Conservation (phyloP, 2,888 invertebrate species). For the Malthinus seriepunctatus region DNA sequence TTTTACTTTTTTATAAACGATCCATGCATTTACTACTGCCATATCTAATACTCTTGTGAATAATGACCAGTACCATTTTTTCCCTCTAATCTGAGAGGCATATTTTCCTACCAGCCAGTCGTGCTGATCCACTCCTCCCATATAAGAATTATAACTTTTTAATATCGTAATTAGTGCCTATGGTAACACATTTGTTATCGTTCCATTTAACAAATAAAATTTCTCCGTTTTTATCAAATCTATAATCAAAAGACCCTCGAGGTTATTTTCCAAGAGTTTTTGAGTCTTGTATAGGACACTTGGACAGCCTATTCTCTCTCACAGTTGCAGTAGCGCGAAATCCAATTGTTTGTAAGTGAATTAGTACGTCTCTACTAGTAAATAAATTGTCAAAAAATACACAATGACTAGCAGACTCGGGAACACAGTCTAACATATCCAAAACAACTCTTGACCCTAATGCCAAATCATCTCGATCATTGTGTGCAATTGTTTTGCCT, state of each 20-base stretch:
- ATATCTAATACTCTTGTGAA: not conserved
- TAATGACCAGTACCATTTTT: slow-evolving; percentile 7
- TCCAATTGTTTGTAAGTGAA: not conserved
- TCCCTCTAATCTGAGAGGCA: not conserved
- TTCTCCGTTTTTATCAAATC: slow-evolving; percentile 3
- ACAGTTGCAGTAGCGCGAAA: too few species aligned
- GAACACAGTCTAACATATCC: not conserved
- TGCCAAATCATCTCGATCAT: too few species aligned
- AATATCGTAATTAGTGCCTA: slow-evolving; percentile 3
- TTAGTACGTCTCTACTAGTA: not conserved
- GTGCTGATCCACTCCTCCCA: slow-evolving; percentile 1
- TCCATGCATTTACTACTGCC: not conserved
- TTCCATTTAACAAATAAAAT: not conserved
- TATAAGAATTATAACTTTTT: not conserved
- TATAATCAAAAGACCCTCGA: slow-evolving; percentile 6
- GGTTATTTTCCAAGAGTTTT: not conserved
- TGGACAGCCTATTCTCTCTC: too few species aligned
- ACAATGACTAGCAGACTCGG: too few species aligned
- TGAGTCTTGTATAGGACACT: not conserved
- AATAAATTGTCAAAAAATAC: slow-evolving; percentile 2
- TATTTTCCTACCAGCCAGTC: not conserved
- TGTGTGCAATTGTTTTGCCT: too few species aligned
- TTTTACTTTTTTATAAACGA: not conserved
- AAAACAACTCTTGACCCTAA: slow-evolving; percentile 7
- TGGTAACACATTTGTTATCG: slow-evolving; percentile 17